Evolutionary conservation across 1,140 invertebrate genomes (phyloP), one percentile per base, ranked within the genome.

Genomic region (Aphaenogaster floridana): DNA sequence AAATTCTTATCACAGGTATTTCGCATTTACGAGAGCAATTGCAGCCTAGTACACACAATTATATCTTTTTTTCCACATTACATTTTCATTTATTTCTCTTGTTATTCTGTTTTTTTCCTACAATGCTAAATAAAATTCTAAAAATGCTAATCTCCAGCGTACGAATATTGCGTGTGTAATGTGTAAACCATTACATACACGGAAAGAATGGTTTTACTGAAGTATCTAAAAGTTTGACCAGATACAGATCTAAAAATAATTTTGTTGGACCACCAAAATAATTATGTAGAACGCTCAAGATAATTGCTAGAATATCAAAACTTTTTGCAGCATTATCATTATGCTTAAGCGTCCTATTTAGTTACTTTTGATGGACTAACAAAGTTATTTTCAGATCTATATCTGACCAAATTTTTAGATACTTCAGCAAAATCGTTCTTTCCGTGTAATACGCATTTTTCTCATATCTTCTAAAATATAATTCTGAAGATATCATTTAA

Each of bases 1-100:
- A 81, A 81, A 66, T 80, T 80, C 59, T 63, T 68, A 68, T 50
- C 77, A 21, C 13, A 45, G 45, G 11, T 80, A 48, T 69, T 69
- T 80, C n/a, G 17, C 11, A 69, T 69, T 69, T 64, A 48, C 59
- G 39, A 78, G 21, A 64, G 34, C 28, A 64, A 78, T 63, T 64
- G 21, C 42, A 48, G 28, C 9, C 48, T 13, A 42, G 17, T 48
- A 64, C 28, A 45, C 17, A 78, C 9, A 34, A 63, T 45, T 45
- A 63, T 34, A 36, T 17, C 21, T 64, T 78, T 76, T 77, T 64
- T 15, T 13, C 11, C 57, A 48, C 39, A 13, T 64, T 63, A 63
- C 9, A 45, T 15, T 48, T 61, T 45, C 28, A 45, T 45, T 17
- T 34, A 34, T 78, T 45, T 64, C 63, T 63, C 42, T 63, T 66